Base-by-base conservation (phyloP, 2,797 vertebrate species). In the Phrynocephalus forsythii region DNA sequence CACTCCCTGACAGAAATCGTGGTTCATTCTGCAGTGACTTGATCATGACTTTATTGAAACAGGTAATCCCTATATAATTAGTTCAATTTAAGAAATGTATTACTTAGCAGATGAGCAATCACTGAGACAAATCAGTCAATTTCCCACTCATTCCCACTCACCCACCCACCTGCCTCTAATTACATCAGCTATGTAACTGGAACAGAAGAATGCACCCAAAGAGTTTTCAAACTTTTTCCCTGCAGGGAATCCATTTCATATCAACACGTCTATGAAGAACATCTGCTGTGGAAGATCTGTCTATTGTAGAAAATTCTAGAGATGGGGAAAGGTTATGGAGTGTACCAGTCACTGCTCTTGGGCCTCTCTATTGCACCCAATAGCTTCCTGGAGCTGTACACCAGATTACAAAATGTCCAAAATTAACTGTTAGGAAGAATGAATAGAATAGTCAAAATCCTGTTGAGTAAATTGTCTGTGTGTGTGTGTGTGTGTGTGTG, bases 21-120 rank as follows among this genome's bases (percentile, higher is more conserved):
- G 33, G 48, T 72, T 82, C 69, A 86, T 63, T 60, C 85, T 81
- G 69, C 56, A 33, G 69, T 82, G 60, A n/a, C 33, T 50, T 30
- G 79, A 67, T 63, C 38, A 50, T 10, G 79, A 67, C 11, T 26
- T 71, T n/a, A 26, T 77, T 60, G 33, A n/a, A 33, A 28, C 20
- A 85, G 44, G 38, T 67, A 75, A 30, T 8, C 71, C 56, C 28
- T 8, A 18, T 68, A 76, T 81, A 79, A 75, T 81, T 88, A 85
- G 60, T 81, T 85, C 71, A 67, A 68, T 75, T 78, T 48, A 73
- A 69, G 8, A 88, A 67, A 26, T 85, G 24, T 75, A 84, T 80
- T 85, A 71, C 56, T 88, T 80, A 52, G 56, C 77, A 81, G 52
- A 60, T 68, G 56, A 56, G 60, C 30, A 26, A 30, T 30, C n/a